Base-by-base conservation (phyloP, 2,113 vertebrate species). In the Illadopsis cleaveri region DNA sequence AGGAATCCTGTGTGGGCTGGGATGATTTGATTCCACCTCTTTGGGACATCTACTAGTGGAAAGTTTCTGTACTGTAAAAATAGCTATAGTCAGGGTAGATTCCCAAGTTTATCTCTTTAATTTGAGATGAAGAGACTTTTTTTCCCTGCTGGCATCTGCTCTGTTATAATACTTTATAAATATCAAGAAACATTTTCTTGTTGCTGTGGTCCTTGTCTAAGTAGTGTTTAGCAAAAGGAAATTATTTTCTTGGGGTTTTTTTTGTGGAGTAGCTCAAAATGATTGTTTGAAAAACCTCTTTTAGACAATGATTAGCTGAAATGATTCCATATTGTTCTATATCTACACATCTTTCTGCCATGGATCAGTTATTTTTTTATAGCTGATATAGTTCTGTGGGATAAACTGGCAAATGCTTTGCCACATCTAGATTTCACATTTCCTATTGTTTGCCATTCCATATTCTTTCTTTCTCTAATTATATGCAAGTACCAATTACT, bases 141-240 rank as follows among this genome's bases (percentile, higher is more conserved):
- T 82, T 73, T 33, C 40, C 77, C 45, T 88, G 42, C 31, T 86
- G 44, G 53, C 73, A 93, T 95, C 93, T 96, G 85, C 88, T 91
- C 73, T 12, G 19, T 95, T 94, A 42, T 3, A 92, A 57, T 61
- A 83, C 85, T 94, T 95, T 92, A 95, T 88, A 97, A 94, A 95
- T 95, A 95, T 31, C 82, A 84, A 71, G 86, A 82, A 92, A 79
- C 38, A 42, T 88, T 96, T 97, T 87, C 94, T 94, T 91, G 96
- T 97, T 97, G 89, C 93, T 91, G 90, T 90, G 92, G 81, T 83
- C 95, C 84, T 88, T 69, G 48, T 95, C 23, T 72, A 83, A 94
- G 90, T 83, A 95, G 65, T 2, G 4, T 93, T 83, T 58, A 95
- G 69, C 53, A 68, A 72, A 84, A 86, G 23, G 21, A 66, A 96